Percentiles rank a stretch among this genome's conserved stretches.
Conservation (phyloP, 2,888 invertebrate genomes). For the Acrocyrtus sp. region DNA sequence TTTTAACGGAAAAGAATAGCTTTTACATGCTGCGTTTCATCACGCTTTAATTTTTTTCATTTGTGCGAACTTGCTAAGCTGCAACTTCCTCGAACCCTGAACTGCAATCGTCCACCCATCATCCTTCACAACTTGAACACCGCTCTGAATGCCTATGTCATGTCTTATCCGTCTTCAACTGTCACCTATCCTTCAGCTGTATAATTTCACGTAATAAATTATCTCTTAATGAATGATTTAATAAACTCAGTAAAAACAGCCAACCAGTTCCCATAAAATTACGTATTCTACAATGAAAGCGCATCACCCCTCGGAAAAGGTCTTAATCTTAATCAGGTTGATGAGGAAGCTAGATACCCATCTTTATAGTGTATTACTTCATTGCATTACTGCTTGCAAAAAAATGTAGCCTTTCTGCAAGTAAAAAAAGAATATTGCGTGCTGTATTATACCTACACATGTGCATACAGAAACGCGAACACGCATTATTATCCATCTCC, state of each 20-base stretch:
- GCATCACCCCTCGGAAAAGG: too few relatives aligned
- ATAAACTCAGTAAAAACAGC: conserved; percentile 20
- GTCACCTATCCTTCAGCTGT: conserved; percentile 7
- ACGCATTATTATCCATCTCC: too few relatives aligned
- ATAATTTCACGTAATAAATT: conserved; percentile 29
- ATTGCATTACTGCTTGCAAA: too few relatives aligned
- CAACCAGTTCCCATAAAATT: conserved; percentile 40
- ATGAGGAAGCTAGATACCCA: conserved; percentile 35
- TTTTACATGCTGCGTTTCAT: conserved; percentile 8
- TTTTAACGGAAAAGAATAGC: too few relatives aligned
- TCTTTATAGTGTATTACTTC: conserved; percentile 8
- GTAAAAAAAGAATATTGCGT: too few relatives aligned
- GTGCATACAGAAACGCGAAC: too few relatives aligned
- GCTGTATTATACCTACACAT: too few relatives aligned
- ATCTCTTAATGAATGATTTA: conserved; percentile 33
- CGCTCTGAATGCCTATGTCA: conserved; percentile 1
- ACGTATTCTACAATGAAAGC: conserved; percentile 22
- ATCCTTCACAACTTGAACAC: too few relatives aligned
- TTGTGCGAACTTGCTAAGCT: conserved; percentile 22
- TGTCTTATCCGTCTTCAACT: too few relatives aligned
- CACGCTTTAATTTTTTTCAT: conserved; percentile 4
- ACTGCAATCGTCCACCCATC: too few relatives aligned
- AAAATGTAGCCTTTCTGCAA: too few relatives aligned
- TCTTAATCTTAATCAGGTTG: conserved; percentile 39
- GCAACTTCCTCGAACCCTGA: conserved; percentile 28